Evolutionary conservation across 2,113 vertebrate genomes (phyloP).

Genomic region (Scortum barcoo): DNA sequence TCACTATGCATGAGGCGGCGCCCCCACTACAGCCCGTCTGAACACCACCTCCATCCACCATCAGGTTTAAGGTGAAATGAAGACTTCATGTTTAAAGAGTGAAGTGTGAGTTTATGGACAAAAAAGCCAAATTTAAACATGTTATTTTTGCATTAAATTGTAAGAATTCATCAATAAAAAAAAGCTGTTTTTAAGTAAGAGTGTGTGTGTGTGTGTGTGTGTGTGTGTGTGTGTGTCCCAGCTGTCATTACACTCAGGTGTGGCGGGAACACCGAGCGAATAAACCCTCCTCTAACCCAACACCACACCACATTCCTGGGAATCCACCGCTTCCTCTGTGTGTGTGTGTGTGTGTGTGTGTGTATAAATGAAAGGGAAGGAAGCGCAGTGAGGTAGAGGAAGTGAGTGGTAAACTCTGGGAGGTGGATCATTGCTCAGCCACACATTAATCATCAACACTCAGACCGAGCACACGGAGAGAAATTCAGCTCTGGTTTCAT

Average conservation of each 20-base stretch:
- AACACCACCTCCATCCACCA: background rate
- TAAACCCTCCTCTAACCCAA: conserved; percentile 47
- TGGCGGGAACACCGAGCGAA: conserved; percentile 55
- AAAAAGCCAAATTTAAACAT: background rate
- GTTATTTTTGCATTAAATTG: background rate
- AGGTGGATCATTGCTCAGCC: conserved; percentile 17
- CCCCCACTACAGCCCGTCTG: background rate
- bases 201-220: background rate
- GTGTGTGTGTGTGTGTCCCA: conserved; percentile 5
- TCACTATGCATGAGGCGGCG: conserved; percentile 46
- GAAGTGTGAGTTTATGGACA: background rate
- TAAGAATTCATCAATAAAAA: background rate
- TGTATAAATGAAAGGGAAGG: conserved; percentile 37
- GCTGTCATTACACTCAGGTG: conserved; percentile 64
- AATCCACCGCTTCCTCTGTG: conserved; percentile 52
- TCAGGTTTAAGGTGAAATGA: background rate
- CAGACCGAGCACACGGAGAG: background rate
- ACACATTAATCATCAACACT: background rate
- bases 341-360: conserved; percentile 36
- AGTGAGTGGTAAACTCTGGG: conserved; percentile 36
- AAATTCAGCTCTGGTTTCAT: too few species aligned
- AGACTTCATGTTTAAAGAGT: background rate
- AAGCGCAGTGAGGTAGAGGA: conserved; percentile 44
- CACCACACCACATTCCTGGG: conserved; percentile 58
- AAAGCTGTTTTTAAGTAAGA: background rate